phyloP scores from a whole-genome alignment of 2,888 invertebrate genomes.

The Drosophila planitibia region DNA sequence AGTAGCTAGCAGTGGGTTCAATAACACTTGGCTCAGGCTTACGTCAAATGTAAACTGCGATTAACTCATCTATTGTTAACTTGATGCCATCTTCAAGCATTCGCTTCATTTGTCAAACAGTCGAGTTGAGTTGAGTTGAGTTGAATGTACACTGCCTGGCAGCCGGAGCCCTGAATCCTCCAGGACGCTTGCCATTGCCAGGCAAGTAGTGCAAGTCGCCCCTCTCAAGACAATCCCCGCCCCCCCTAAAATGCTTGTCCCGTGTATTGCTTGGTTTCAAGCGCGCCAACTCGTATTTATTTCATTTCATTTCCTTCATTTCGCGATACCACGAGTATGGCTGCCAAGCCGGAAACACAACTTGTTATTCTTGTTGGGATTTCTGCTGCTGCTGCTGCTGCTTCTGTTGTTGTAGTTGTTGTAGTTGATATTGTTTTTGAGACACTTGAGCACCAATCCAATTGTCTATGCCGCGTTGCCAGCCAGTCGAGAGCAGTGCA shows the following conservation, averaged over 20 bases:
- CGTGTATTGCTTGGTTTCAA: conserved; percentile 1
- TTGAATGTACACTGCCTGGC: neutral
- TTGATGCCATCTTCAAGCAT: conserved; percentile 46
- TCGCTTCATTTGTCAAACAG: conserved; percentile 68
- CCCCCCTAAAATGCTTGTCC: neutral
- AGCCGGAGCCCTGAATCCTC: conserved; percentile 32
- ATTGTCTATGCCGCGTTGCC: conserved; percentile 61
- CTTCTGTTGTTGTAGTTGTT: conserved; percentile 7
- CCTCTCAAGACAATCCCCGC: neutral
- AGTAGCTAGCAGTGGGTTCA: neutral
- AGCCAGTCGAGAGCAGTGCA: conserved; percentile 50
- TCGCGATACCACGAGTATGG: conserved; percentile 41
- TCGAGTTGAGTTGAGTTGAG: neutral
- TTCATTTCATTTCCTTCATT: conserved; percentile 63
- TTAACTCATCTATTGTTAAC: conserved; percentile 46
- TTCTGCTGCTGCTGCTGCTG: conserved; percentile 9
- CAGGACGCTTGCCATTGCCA: conserved; percentile 8
- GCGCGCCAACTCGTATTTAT: conserved; percentile 61
- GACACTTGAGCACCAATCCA: conserved; percentile 46
- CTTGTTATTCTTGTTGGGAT: conserved; percentile 5
- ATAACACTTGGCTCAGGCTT: neutral
- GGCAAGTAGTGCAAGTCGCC: conserved; percentile 20
- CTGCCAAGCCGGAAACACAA: conserved; percentile 56
- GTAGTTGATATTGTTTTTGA: conserved; percentile 20
- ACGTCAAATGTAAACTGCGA: neutral